Evolutionary conservation across 2,797 vertebrate species (phyloP), one percentile per base, ranked within the genome.

Genomic region (Gallinago stenura): DNA sequence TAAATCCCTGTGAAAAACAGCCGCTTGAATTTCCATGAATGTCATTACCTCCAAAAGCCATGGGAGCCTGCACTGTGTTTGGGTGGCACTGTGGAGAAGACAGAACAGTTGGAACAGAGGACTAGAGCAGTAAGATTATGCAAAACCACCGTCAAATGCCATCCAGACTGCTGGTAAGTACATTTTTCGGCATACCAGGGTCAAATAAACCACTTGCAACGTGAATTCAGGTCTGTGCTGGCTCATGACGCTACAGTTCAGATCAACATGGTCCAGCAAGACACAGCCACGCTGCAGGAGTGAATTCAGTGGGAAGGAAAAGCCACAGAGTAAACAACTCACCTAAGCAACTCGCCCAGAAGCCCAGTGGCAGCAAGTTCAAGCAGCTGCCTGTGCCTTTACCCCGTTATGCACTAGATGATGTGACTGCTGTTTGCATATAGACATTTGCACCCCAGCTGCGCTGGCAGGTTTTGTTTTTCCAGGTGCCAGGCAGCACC

Each of bases 1-100:
- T 65, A 95, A 97, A 95, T 37, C 94, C 77, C 61, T 46, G 68
- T 66, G 54, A 87, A 95, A 88, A 97, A 20, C 71, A 88, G 70
- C 33, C 0, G 0, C 61, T 84, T 71, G 88, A 86, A 71, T 72
- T 79, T 58, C 64, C 89, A 70, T n/a, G 41, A 61, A 69, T 50
- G 33, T 16, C 39, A 51, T 62, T 76, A n/a, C 66, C 64, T 91
- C 66, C 39, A 48, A 51, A 87, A 73, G 51, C 64, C 86, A 78
- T 6, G 18, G 20, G 25, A 84, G 61, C 56, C 70, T 85, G 54
- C 1, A 1, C 51, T 54, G 71, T 11, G 51, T 56, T 75, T 51
- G 50, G 43, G 56, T 91, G 54, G 73, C 66, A 89, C 46, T 20
- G n/a, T 6, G 22, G 58, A 81, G 61, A n/a, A 75, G 43, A 19